Base-by-base conservation (phyloP, 2,113 vertebrate species). In the Mastomys natalensis region DNA sequence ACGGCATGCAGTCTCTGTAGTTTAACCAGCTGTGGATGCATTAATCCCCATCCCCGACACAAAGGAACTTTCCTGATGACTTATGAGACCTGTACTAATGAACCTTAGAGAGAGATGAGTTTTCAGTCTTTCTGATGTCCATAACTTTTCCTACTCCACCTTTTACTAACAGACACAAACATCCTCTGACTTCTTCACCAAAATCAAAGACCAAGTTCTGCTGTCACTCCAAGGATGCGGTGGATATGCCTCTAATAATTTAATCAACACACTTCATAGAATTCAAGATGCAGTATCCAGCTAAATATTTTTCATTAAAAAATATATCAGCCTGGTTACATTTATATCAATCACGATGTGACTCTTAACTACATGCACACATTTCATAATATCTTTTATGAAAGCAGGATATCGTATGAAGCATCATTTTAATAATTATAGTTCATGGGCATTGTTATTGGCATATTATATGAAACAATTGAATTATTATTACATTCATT, bases 401-500 rank as follows among this genome's bases (percentile, higher is more conserved):
- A 81, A 86, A 91, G 40, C 37, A 82, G 34, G 53, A 21, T 90
- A 31, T 29, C 10, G 10, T 51, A 26, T 92, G 89, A 85, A 48
- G 78, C 72, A 8, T 7, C 5, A 55, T 58, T 34, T 70, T 48
- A 43, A 91, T 6, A 22, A 85, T 40, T 17, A 73, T 24, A 76
- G 7, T 17, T 66, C 5, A 53, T 21, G 80, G 45, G 11, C n/a
- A 66, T 88, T 73, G 24, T 80, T 4, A n/a, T 68, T 40, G n/a
- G 0, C 43, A 17, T 68, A 22, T 90, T 37, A 74, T 62, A 26
- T 15, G 91, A 70, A 68, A 68, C 66, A 68, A 5, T 15, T 68
- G 31, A 45, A 68, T 91, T 34, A 95, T 51, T 76, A 51, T 22
- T 87, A 88, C 82, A 87, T 96, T 77, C 7, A 81, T 53, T 89